Base-by-base conservation (phyloP, 2,888 invertebrate species). In the Melinaea menophilus region DNA sequence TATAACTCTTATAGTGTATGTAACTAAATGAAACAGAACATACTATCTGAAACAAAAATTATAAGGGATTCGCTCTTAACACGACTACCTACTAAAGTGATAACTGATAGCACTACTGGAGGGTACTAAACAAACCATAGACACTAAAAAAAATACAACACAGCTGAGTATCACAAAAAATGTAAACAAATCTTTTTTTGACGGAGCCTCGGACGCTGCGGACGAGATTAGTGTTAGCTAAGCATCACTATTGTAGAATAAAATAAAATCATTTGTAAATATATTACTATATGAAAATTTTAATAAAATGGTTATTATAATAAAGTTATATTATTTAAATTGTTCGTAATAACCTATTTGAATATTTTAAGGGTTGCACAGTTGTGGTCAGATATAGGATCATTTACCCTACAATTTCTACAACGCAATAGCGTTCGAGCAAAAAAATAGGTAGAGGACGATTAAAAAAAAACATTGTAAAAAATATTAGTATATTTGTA, bases 141-240 rank as follows among this genome's bases (percentile, higher is more conserved):
- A 9, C 41, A 41, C 59, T 57, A 58, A 67, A 71, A 80, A n/a
- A 80, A 80, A 76, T 69, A 65, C 59, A 61, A 69, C 74, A 72
- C 77, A 78, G 79, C 74, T 78, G 79, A 74, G 75, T 69, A 68
- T 59, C 51, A 55, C 55, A 75, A 84, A 84, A 67, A 82, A 80
- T 75, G 78, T 83, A 82, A 82, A 84, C 84, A 84, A 75, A 72
- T 65, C 70, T 74, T 78, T 82, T 78, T 80, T 68, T 62, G 48
- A 63, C 72, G 70, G 74, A 71, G 63, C 75, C 71, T 78, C 68
- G 76, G 77, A 78, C 70, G 73, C 70, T 74, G 71, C 75, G 75
- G 76, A 73, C 77, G 73, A 77, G 75, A 76, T 68, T 60, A 58
- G 67, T 67, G 69, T 73, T 58, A 67, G 79, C 79, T 76, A 62